Evolutionary conservation across 2,113 vertebrate genomes (phyloP).

Genomic region (Corythornis cristatus): DNA sequence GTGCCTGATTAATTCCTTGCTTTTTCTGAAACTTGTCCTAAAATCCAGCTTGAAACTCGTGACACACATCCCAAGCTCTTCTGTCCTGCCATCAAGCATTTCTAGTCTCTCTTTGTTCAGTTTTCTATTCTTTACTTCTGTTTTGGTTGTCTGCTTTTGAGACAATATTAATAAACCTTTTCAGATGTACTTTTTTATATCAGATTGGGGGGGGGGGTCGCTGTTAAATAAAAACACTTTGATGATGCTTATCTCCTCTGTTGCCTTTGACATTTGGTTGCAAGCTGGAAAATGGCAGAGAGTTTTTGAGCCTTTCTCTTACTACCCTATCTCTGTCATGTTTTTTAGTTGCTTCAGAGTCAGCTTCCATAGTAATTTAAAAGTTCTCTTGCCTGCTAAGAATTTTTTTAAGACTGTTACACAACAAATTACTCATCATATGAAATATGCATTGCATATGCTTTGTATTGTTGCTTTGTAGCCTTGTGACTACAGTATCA

Average conservation of each 20-base stretch:
- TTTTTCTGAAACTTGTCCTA: not conserved
- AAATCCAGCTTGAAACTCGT: not conserved
- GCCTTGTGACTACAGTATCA: constrained; percentile 1
- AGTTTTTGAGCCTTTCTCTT: not conserved
- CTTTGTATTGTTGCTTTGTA: not conserved
- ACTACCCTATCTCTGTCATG: not conserved
- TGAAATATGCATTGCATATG: constrained; percentile 16
- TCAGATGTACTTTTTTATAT: not conserved
- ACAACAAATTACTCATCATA: constrained; percentile 14
- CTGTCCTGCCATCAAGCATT: not conserved
- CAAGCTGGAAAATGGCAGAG: not conserved
- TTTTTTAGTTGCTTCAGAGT: not conserved
- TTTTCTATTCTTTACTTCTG: not conserved
- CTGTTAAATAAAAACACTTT: not conserved
- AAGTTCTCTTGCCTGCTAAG: not conserved
- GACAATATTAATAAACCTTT: not conserved
- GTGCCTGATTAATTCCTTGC: not conserved
- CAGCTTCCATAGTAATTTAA: not conserved
- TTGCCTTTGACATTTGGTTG: not conserved
- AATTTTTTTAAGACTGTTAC: not conserved
- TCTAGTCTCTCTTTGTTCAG: not conserved
- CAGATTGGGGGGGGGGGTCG: not conserved
- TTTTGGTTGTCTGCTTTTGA: not conserved
- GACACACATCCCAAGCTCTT: rapidly evolving
- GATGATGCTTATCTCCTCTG: not conserved